Evolutionary conservation across 1,140 invertebrate species (phyloP).

Genomic region (Lordiphosa clarofinis): DNA sequence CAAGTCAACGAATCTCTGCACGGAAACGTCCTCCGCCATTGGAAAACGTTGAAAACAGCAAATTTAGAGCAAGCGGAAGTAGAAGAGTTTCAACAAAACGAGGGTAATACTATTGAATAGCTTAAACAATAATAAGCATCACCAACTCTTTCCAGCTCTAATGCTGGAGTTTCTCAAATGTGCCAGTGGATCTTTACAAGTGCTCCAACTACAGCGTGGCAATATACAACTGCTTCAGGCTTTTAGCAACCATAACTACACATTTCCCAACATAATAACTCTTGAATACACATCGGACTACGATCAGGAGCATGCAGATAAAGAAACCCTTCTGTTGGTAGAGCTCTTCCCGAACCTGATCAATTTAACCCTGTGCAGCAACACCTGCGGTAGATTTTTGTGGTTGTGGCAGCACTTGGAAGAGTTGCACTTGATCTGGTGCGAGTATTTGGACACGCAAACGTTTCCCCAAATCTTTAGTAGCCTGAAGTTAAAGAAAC

Average conservation of each 20-base stretch:
- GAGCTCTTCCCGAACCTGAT: constrained; percentile 37
- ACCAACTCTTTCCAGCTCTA: background rate
- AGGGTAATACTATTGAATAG: background rate
- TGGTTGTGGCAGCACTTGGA: constrained; percentile 24
- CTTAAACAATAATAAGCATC: background rate
- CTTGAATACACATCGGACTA: constrained; percentile 18
- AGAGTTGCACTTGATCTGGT: constrained; percentile 48
- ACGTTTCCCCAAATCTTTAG: constrained; percentile 16
- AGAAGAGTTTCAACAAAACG: constrained; percentile 1
- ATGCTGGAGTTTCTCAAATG: constrained; percentile 24
- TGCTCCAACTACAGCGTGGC: constrained; percentile 7
- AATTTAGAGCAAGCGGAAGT: background rate
- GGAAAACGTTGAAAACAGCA: background rate
- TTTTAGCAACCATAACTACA: constrained; percentile 7
- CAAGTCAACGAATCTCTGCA: background rate
- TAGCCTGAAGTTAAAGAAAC: constrained; percentile 38
- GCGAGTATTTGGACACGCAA: constrained; percentile 31
- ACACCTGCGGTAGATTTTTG: constrained; percentile 31
- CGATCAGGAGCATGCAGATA: constrained; percentile 15
- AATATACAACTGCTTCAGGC: constrained; percentile 1
- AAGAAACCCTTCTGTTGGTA: constrained; percentile 28
- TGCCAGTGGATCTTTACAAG: constrained; percentile 26
- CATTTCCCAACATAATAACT: constrained; percentile 27
- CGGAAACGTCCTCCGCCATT: background rate
- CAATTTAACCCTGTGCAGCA: constrained; percentile 25